Base-by-base conservation (phyloP, 2,888 invertebrate genomes). In the Myathropa florea region DNA sequence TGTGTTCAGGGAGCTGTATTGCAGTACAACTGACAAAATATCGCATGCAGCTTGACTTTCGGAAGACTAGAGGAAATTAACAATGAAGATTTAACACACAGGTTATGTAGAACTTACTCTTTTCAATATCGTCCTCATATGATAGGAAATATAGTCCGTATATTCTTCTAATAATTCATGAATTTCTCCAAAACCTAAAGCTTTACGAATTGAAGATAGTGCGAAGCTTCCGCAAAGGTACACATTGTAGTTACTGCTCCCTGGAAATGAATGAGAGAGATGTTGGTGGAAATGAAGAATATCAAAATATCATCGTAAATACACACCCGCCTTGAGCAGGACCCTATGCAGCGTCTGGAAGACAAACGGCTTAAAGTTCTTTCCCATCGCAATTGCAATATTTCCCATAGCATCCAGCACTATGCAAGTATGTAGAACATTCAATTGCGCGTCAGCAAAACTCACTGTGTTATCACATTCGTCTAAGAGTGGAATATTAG, bases 61-160 rank as follows among this genome's bases (percentile, higher is more conserved):
- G 0, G 90, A 89, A 24, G 91, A 88, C 90, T 91, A 64, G 3
- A 68, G 0, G 46, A 24, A 63, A 65, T 46, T 46, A n/a, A 18
- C 18, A 4, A 46, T 2, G n/a, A 18, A 7, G 6, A 18, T 46
- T 46, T 0, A 7, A 7, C n/a, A 46, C 0, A 46, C 6, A 4
- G 14, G 3, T 46, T 46, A 2, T 18, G n/a, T n/a, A 2, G n/a
- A 39, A 64, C 80, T 83, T 90, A 94, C 94, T 92, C 94, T 94
- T 79, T 94, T 95, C 1, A 97, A 93, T 89, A 95, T 93, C 0
- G 94, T 91, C 30, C 95, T 95, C 77, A 97, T 94, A 89, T 96
- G 95, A 90, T 95, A 95, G 0, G 96, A 95, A 90, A 96, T 94
- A 90, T 96, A 97, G 91, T 97, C 96, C 0, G 95, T 94, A 90